phyloP scores from a whole-genome alignment of 2,888 invertebrate species.

The Hirtodrosophila alboralis region DNA sequence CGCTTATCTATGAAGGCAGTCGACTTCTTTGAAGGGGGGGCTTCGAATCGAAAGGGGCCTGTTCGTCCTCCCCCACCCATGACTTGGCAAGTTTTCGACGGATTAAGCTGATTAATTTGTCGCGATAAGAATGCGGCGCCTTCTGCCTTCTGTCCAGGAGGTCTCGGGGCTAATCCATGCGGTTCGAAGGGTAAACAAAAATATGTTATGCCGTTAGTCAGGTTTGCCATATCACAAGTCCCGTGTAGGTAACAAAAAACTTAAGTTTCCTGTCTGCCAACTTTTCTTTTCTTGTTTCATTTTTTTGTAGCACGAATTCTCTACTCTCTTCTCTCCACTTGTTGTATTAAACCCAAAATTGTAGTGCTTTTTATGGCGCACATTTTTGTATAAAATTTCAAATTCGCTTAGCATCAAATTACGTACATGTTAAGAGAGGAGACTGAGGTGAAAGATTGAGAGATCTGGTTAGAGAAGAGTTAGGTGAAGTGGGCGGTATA shows the following conservation, averaged over 20 bases:
- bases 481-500: slow-evolving; percentile 43
- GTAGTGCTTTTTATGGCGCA: slow-evolving; percentile 55
- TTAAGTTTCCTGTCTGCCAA: slow-evolving; percentile 78
- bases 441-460: neutral
- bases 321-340: slow-evolving; percentile 19
- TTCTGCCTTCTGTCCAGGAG: slow-evolving; percentile 4
- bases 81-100: slow-evolving; percentile 72
- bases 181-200: slow-evolving; percentile 78
- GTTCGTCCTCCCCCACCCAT: slow-evolving; percentile 38
- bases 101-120: slow-evolving; percentile 81
- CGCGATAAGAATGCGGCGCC: slow-evolving; percentile 74
- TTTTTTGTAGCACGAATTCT: neutral
- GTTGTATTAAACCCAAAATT: slow-evolving; percentile 49
- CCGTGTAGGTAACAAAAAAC: slow-evolving; percentile 73
- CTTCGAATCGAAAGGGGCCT: slow-evolving; percentile 2
- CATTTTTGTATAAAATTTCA: slow-evolving; percentile 76
- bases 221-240: slow-evolving; percentile 61
- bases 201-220: slow-evolving; percentile 71
- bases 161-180: slow-evolving; percentile 60
- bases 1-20: slow-evolving; percentile 69
- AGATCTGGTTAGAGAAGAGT: slow-evolving; percentile 18
- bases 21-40: slow-evolving; percentile 43
- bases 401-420: slow-evolving; percentile 74
- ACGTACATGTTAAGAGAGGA: slow-evolving; percentile 62
- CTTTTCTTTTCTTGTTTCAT: slow-evolving; percentile 34